Evolutionary conservation across 2,888 invertebrate genomes (phyloP), one percentile per base, ranked within the genome.

Genomic region (Pyrrhosoma nymphula): DNA sequence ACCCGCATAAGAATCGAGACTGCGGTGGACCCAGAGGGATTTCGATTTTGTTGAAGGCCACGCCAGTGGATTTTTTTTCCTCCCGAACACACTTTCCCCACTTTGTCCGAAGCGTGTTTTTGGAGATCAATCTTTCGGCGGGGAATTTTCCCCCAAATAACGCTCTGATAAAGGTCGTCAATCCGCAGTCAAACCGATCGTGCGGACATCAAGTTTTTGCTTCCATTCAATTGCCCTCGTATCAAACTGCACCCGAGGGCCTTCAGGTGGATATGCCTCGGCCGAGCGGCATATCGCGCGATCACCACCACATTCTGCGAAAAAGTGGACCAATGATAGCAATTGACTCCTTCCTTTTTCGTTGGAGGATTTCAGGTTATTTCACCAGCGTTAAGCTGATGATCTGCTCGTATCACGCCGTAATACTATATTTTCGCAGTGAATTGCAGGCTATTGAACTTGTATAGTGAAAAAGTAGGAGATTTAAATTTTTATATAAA

Each of bases 31-130:
- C 69, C 69, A 26, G n/a, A 69, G 26, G n/a, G 69, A 69, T 69
- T 69, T 69, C n/a, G 30, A 35, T 82, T 82, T 35, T 35, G 82
- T 23, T 82, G 82, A 82, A 82, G 82, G 82, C 82, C 82, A 82
- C 4, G 82, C 82, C 35, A 35, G 23, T 82, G 47, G 23, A 35
- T 82, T 35, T 35, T 82, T 35, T 82, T n/a, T n/a, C 35, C 69
- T 26, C 69, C 12, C 10, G 35, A 82, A 82, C 26, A 82, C 16
- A 82, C 30, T 82, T 82, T 82, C 82, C 82, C 30, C 35, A 18
- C 35, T 35, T 35, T 82, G 30, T 23, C 14, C 18, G 16, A 35
- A 82, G 16, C 8, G 26, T 26, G 26, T 69, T 47, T 60, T 82
- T 18, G 35, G 82, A 82, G 82, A 82, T 82, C 82, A 82, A 82